Conservation (phyloP, 2,888 invertebrate genomes). For the Watsonalla cultraria region DNA sequence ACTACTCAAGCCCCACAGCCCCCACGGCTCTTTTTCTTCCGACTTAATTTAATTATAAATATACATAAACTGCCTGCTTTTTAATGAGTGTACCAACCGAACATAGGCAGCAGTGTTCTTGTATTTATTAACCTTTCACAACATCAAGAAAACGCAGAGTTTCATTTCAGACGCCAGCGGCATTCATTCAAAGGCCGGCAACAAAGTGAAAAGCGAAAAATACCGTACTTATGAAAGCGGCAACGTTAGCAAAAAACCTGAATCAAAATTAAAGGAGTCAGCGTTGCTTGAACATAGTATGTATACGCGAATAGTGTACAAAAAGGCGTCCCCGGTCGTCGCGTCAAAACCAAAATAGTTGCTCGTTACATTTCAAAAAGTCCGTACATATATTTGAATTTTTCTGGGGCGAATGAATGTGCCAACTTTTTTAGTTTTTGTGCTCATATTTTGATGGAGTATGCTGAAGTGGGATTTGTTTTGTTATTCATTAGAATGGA, state of each 20-base stretch:
- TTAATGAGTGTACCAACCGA: too few relatives aligned
- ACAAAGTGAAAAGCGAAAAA: background rate
- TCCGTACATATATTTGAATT: background rate
- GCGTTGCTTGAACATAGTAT: slow-evolving; percentile 18
- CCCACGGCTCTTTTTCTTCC: too few relatives aligned
- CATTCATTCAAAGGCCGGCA: background rate
- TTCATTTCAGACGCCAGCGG: background rate
- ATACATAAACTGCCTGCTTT: too few relatives aligned
- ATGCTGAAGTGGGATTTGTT: background rate
- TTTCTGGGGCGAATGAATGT: background rate
- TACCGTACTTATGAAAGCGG: slow-evolving; percentile 10
- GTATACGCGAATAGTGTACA: slow-evolving; percentile 10
- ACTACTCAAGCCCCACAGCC: too few relatives aligned
- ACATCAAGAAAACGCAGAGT: background rate
- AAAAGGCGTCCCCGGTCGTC: slow-evolving; percentile 16
- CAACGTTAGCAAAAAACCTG: slow-evolving; percentile 12
- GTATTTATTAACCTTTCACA: too few relatives aligned
- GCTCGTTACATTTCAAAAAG: slow-evolving; percentile 7
- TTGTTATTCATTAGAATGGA: background rate
- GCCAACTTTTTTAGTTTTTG: background rate
- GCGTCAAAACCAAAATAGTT: slow-evolving; percentile 16
- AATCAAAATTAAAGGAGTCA: slow-evolving; percentile 20
- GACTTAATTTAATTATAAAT: too few relatives aligned
- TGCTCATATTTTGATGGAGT: background rate
- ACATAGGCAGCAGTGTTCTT: too few relatives aligned